A percentile compares a stretch with the other conserved stretches of the same genome.
Evolutionary conservation across 2,888 invertebrate genomes (phyloP).

Genomic region (Caenorhabditis sp.): DNA sequence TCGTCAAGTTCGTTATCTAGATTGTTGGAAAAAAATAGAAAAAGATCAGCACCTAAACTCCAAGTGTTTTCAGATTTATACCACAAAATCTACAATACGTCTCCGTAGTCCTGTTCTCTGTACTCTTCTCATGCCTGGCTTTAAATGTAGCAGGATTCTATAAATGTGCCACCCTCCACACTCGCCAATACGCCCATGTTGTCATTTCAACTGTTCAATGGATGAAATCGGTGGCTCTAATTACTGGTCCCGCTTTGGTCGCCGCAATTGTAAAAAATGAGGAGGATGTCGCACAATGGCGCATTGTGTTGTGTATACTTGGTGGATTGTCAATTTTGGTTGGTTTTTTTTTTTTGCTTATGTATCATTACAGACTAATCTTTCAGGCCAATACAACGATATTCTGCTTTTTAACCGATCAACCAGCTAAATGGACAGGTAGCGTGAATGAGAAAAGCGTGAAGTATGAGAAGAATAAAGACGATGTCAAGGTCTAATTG

Average conservation of each 20-base stretch:
- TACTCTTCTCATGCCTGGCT: constrained; percentile 54
- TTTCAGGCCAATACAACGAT: constrained; percentile 27
- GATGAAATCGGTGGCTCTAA: constrained; percentile 65
- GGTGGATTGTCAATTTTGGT: constrained; percentile 26
- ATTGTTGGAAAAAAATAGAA: no score
- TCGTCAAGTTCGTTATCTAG: no score
- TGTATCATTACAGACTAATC: no score
- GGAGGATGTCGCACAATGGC: constrained; percentile 37
- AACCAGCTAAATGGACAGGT: constrained; percentile 36
- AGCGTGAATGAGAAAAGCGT: constrained; percentile 14
- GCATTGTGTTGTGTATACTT: constrained; percentile 28
- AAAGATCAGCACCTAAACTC: neutral
- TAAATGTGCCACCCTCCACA: constrained; percentile 63
- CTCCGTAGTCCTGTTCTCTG: constrained; percentile 46
- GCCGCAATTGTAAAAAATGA: constrained; percentile 53
- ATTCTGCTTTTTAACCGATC: constrained; percentile 31
- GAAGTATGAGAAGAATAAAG: constrained; percentile 22
- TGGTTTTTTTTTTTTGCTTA: no score
- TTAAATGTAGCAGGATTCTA: constrained; percentile 66
- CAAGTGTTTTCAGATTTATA: constrained; percentile 30
- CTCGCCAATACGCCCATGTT: constrained; percentile 60
- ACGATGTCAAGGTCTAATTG: neutral
- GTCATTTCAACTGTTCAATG: constrained; percentile 63
- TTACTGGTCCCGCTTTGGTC: constrained; percentile 61
- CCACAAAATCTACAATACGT: constrained; percentile 22